A percentile compares a stretch with the other conserved stretches of the same genome.
phyloP scores from a whole-genome alignment of 2,113 vertebrate species.

The Lophura nycthemera region DNA sequence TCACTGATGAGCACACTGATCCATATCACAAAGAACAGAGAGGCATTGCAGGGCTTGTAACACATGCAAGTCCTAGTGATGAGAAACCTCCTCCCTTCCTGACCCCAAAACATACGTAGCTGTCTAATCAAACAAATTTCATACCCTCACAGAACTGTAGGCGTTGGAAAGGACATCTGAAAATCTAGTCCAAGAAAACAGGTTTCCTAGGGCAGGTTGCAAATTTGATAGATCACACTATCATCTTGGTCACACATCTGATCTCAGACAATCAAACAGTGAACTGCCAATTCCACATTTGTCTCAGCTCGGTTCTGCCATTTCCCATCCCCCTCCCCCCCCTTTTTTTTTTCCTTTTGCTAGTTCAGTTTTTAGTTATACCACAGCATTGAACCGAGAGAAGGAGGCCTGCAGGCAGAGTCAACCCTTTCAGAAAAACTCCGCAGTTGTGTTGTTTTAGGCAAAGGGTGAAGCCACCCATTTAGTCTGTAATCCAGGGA shows the following conservation, averaged over 20 bases:
- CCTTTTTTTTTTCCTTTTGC: fast-evolving
- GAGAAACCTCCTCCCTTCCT: not conserved
- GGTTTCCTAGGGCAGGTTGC: too few relatives aligned
- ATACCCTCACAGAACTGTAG: too few relatives aligned
- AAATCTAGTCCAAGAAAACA: too few relatives aligned
- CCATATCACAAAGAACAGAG: fast-evolving
- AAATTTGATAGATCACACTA: not conserved
- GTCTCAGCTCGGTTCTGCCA: not conserved
- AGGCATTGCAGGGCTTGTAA: fast-evolving
- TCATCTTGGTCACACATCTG: not conserved
- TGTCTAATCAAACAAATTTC: not conserved
- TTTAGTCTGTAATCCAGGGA: conserved; percentile 12
- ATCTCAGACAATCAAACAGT: not conserved
- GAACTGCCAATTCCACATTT: not conserved
- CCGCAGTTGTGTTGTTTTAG: not conserved
- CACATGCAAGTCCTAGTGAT: fast-evolving
- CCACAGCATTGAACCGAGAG: not conserved
- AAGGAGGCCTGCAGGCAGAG: not conserved
- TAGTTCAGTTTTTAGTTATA: not conserved
- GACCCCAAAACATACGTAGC: not conserved
- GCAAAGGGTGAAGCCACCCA: not conserved
- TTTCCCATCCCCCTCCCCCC: not conserved
- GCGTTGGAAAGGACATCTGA: too few relatives aligned
- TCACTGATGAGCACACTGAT: not conserved
- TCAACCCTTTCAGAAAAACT: not conserved